phyloP scores from a whole-genome alignment of 2,113 vertebrate species.

The Solenodon paradoxus region DNA sequence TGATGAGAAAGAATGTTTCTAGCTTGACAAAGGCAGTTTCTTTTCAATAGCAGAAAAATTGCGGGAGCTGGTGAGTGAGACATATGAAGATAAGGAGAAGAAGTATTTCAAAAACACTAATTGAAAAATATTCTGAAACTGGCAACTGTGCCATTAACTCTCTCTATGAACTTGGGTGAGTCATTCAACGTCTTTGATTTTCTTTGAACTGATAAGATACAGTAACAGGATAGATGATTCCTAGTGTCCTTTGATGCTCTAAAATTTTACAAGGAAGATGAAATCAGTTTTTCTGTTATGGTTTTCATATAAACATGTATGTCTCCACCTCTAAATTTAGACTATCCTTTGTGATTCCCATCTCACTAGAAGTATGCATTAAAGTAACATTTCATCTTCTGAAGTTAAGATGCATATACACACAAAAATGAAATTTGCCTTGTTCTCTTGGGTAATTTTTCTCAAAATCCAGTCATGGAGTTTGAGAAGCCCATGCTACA shows the following conservation, averaged over 20 bases:
- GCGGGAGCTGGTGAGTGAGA: background rate
- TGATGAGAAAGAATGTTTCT: conserved; percentile 2
- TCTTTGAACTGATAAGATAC: background rate
- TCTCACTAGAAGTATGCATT: background rate
- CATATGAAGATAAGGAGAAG: background rate
- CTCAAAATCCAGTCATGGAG: background rate
- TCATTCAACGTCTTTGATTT: conserved; percentile 11
- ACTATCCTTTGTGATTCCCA: background rate
- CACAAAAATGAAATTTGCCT: background rate
- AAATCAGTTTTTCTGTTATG: background rate
- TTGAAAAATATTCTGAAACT: background rate
- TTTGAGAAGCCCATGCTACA: background rate
- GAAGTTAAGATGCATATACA: background rate
- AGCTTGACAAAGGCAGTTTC: background rate
- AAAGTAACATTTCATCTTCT: background rate
- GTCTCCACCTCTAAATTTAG: background rate
- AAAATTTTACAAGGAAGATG: background rate
- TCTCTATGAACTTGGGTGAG: background rate
- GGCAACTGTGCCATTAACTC: background rate
- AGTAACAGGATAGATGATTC: background rate
- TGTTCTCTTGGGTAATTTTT: background rate
- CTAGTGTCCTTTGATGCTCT: background rate
- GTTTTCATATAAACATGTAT: background rate
- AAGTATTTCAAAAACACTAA: background rate
- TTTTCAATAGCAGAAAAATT: conserved; percentile 21